Base-by-base conservation (phyloP, 2,113 vertebrate species). In the Elachura formosa region DNA sequence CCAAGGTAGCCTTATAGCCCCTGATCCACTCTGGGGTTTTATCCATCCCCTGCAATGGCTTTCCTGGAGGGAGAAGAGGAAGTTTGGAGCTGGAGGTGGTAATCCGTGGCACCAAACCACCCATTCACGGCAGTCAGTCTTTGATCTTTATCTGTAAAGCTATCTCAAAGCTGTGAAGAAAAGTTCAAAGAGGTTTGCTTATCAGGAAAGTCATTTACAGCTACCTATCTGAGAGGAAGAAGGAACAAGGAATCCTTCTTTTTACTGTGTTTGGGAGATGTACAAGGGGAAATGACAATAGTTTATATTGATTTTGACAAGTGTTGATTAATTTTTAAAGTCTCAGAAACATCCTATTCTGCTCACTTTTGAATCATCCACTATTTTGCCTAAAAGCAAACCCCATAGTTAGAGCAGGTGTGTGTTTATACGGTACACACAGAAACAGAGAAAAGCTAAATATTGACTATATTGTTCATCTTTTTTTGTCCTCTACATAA, bases 111-210 rank as follows among this genome's bases (percentile, higher is more conserved):
- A 93, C 33, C 55, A 90, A 85, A 69, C 54, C n/a, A 83, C 26
- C 36, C 40, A 24, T 45, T 73, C 62, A 62, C 54, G 54, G 36
- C 71, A 75, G 6, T 2, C 4, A 52, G 41, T 23, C 84, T 94
- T 93, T 88, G 71, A 95, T 93, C 66, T 87, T 82, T 79, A 94
- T 85, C 88, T 85, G 36, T 79, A 88, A 83, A 76, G 45, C 31
- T 88, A 71, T 80, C 82, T 94, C 51, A 83, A 51, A 90, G 82
- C 48, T 52, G 36, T 43, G 59, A 93, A 45, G 54, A 62, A 73
- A 79, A 77, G 61, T 49, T 94, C 77, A 82, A 91, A 94, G 89
- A 79, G 25, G 43, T 24, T 86, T 89, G n/a, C 75, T 91, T 77
- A 48, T 48, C 13, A 3, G n/a, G 7, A 90, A 85, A 76, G 64